Evolutionary conservation across 2,113 vertebrate species (phyloP).

Genomic region (Podarcis cretensis): DNA sequence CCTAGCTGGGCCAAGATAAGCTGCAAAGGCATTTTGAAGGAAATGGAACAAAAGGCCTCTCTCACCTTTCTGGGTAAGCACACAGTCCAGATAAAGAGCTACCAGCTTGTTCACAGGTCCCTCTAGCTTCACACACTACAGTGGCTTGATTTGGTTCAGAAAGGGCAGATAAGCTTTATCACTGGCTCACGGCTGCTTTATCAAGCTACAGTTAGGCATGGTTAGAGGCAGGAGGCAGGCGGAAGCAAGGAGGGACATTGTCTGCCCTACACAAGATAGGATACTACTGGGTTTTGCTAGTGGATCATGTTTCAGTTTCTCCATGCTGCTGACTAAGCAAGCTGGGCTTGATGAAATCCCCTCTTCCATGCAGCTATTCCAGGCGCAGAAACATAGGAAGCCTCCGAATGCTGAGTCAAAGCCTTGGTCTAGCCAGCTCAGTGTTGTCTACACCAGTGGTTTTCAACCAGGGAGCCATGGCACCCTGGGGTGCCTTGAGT

Average conservation of each 20-base stretch:
- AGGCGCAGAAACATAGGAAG: too few relatives aligned
- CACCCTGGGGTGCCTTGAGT: too few relatives aligned
- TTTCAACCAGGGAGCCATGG: too few relatives aligned
- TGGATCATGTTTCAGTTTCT: too few relatives aligned
- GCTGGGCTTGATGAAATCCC: too few relatives aligned
- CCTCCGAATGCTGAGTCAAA: too few relatives aligned
- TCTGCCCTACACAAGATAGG: not conserved
- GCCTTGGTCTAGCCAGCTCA: too few relatives aligned
- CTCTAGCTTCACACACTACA: not conserved
- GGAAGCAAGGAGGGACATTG: not conserved
- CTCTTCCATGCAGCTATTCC: too few relatives aligned
- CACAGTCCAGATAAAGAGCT: not conserved
- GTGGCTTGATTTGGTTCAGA: not conserved
- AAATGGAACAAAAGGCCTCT: not conserved
- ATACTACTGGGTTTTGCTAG: not conserved
- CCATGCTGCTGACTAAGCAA: too few relatives aligned
- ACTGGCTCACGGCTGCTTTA: not conserved
- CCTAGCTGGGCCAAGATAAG: not conserved
- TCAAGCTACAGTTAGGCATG: not conserved
- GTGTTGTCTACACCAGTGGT: too few relatives aligned
- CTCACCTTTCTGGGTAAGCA: not conserved
- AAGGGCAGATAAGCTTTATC: not conserved
- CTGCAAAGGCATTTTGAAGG: not conserved
- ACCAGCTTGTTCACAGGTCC: not conserved
- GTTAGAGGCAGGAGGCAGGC: too few relatives aligned